phyloP scores from a whole-genome alignment of 1,140 invertebrate genomes.

The Micrasema longulum region DNA sequence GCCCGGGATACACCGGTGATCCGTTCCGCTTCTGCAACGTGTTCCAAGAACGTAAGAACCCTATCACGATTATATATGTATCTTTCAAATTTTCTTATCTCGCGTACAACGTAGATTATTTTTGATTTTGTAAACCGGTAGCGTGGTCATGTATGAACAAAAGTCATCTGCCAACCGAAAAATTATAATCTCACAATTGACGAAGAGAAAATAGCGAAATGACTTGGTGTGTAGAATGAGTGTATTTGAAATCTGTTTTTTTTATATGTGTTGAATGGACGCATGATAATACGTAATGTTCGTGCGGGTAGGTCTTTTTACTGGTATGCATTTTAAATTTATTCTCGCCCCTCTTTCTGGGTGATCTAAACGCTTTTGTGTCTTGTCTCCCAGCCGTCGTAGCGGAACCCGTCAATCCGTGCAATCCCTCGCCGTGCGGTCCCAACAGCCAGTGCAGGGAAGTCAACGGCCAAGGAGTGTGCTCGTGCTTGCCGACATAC shows the following conservation, averaged over 20 bases:
- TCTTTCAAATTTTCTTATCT: too few species aligned
- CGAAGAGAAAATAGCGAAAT: too few species aligned
- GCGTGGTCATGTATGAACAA: not conserved
- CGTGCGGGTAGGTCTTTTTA: not conserved
- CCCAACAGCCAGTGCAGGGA: conserved; percentile 61
- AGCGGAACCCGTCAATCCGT: conserved; percentile 47
- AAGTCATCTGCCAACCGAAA: not conserved
- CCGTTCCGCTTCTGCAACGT: conserved; percentile 75
- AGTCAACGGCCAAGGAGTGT: conserved; percentile 60
- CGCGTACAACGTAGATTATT: too few species aligned
- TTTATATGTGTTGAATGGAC: too few species aligned
- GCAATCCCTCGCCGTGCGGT: conserved; percentile 66
- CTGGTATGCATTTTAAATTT: too few species aligned
- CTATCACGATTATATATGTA: too few species aligned
- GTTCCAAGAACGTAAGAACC: conserved; percentile 65
- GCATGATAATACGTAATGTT: too few species aligned
- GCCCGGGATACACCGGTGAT: conserved; percentile 77
- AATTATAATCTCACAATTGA: too few species aligned
- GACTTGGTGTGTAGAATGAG: too few species aligned
- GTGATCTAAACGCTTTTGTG: too few species aligned
- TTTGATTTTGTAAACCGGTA: not conserved
- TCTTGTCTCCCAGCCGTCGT: too few species aligned
- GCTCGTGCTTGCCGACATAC: conserved; percentile 67
- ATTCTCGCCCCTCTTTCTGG: not conserved
- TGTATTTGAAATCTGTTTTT: too few species aligned